phyloP scores from a whole-genome alignment of 2,113 vertebrate genomes.

The Anarhynchus alexandrinus region DNA sequence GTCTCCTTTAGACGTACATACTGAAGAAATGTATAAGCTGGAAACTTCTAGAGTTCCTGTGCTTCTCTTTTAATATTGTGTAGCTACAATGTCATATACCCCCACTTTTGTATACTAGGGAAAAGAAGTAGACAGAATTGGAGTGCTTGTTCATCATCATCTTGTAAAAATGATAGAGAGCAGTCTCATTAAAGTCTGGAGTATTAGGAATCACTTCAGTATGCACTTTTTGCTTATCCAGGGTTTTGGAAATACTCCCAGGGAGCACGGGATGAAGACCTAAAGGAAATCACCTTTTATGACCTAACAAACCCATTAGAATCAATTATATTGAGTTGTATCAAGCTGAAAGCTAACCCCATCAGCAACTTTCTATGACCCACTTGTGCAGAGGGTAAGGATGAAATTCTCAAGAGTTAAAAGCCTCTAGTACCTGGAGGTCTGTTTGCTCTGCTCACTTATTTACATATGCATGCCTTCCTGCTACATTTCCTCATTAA shows the following conservation, averaged over 20 bases:
- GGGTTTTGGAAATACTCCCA: neutral
- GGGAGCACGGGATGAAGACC: neutral
- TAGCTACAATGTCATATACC: neutral
- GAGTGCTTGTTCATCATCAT: conserved; percentile 14
- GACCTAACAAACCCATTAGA: neutral
- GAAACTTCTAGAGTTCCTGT: neutral
- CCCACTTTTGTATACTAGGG: neutral
- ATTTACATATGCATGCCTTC: neutral
- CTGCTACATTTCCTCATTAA: neutral
- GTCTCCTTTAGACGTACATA: neutral
- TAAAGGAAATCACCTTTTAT: neutral
- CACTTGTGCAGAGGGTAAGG: neutral
- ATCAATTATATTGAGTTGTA: conserved; percentile 9
- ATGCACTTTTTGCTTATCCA: neutral
- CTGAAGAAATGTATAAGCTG: neutral
- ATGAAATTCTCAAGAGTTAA: neutral
- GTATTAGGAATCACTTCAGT: conserved; percentile 22
- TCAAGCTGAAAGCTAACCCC: neutral
- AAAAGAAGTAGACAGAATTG: neutral
- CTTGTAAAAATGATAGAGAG: conserved; percentile 13
- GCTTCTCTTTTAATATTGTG: neutral
- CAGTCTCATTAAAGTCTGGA: conserved; percentile 29
- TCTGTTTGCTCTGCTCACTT: neutral
- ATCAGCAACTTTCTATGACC: neutral
- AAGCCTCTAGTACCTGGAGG: neutral